A percentile compares a stretch with the other conserved stretches of the same genome.
Conservation (phyloP, 2,113 vertebrate genomes). For the Chaetodon trifascialis region DNA sequence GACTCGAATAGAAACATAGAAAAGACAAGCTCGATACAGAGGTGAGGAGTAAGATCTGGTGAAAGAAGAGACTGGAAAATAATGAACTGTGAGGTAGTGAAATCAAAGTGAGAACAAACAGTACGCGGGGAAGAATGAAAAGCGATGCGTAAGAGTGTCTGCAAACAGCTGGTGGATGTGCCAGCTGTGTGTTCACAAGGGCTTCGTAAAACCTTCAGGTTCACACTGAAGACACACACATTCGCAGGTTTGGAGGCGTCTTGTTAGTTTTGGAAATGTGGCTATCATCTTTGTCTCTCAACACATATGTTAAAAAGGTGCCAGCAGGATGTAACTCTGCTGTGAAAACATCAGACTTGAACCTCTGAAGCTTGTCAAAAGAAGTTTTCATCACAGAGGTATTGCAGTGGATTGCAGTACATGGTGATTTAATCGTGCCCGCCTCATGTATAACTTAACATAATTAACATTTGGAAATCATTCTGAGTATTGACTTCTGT, state of each 20-base stretch:
- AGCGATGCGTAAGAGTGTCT: slow-evolving; percentile 9
- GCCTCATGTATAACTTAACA: neutral
- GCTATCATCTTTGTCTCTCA: too few relatives aligned
- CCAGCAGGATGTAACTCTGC: too few relatives aligned
- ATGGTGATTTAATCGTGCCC: neutral
- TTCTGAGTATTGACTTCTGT: too few relatives aligned
- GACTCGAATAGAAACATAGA: neutral
- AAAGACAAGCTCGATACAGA: slow-evolving; percentile 12
- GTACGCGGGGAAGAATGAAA: neutral
- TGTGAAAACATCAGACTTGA: too few relatives aligned
- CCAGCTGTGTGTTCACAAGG: slow-evolving; percentile 25
- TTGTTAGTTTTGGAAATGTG: neutral
- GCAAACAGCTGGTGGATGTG: neutral
- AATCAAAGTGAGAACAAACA: neutral
- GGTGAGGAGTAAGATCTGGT: neutral
- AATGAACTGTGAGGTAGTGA: neutral
- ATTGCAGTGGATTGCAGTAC: neutral
- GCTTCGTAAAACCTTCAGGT: slow-evolving; percentile 7
- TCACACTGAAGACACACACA: neutral
- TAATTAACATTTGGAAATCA: neutral
- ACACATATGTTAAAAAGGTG: too few relatives aligned
- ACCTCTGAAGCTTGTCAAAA: neutral
- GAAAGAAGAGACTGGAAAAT: slow-evolving; percentile 1
- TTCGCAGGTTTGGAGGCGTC: neutral
- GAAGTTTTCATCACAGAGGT: neutral